phyloP scores from a whole-genome alignment of 2,797 vertebrate genomes.

The Tapera naevia region DNA sequence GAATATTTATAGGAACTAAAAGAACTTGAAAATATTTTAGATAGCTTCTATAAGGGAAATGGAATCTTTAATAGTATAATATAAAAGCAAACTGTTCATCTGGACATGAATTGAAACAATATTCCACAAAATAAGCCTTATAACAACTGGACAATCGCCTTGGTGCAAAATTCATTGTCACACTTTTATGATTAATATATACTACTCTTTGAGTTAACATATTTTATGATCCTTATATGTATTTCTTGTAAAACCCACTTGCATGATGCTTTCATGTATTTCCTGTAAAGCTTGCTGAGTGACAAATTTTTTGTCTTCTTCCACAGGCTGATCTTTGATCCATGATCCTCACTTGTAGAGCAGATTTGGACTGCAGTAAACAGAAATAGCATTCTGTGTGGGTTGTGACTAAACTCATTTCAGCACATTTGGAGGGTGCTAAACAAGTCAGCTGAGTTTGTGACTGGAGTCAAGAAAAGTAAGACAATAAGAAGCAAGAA shows the following conservation, averaged over 20 bases:
- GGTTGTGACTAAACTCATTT: conserved; percentile 47
- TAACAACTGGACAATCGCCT: neutral
- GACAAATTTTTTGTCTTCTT: neutral
- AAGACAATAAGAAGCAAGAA: conserved; percentile 25
- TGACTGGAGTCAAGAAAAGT: conserved; percentile 16
- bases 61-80: neutral
- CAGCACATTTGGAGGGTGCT: conserved; percentile 47
- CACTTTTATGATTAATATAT: neutral
- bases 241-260: neutral
- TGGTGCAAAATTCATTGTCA: neutral
- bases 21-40: neutral
- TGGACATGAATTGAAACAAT: neutral
- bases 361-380: conserved; percentile 1
- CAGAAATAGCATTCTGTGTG: conserved; percentile 40
- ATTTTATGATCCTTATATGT: neutral
- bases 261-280: neutral
- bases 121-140: neutral
- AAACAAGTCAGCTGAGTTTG: conserved; percentile 25
- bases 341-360: neutral
- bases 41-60: neutral
- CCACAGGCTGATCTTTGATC: conserved; percentile 23
- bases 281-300: neutral
- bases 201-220: neutral
- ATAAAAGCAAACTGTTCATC: neutral
- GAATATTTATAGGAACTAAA: conserved; percentile 13